Evolutionary conservation across 2,113 vertebrate genomes (phyloP), one percentile per base, ranked within the genome.

Genomic region (Silurus asotus): DNA sequence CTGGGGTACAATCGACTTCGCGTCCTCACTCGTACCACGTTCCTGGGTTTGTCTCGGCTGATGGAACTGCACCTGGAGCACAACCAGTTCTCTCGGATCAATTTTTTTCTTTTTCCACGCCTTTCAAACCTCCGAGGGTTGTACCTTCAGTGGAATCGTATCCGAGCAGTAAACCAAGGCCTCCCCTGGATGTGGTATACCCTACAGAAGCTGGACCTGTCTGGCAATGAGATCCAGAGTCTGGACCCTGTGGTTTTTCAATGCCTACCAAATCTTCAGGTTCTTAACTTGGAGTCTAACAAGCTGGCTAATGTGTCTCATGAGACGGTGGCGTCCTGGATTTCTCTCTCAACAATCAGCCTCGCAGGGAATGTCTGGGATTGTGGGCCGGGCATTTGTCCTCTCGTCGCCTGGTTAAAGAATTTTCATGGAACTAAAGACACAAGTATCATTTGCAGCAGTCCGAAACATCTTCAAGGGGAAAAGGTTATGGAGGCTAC

Each of bases 51-150:
- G 10, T 90, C 97, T 91, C 97, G 96, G 93, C 84, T 99, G 58
- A 99, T 98, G 65, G 98, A 99, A 92, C 96, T 99, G 86, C 98
- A 99, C 88, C 87, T 99, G 92, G 98, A 99, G 90, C 98, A 99
- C 93, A 99, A 99, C 91, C 98, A 99, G 92, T 99, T 99, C 92
- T 98, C 98, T 59, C 95, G 98, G 92, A 97, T 99, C 94, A 99
- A 99, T 88, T 99, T 99, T 91, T 98, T 98, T 89, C 97, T 99
- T 88, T 99, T 99, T 89, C 98, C 98, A 14, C 97, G 98, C 70
- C 95, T 99, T 86, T 96, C 97, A 91, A 99, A 98, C 93, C 95
- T 99, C 10, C 95, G 98, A 83, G 97, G 97, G 0, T 96, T 99
- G 25, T 99, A 98, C 83, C 90, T 99, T 90, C 98, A 99, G 62